Evolutionary conservation across 2,113 vertebrate genomes (phyloP).

Genomic region (Notothenia rossii): DNA sequence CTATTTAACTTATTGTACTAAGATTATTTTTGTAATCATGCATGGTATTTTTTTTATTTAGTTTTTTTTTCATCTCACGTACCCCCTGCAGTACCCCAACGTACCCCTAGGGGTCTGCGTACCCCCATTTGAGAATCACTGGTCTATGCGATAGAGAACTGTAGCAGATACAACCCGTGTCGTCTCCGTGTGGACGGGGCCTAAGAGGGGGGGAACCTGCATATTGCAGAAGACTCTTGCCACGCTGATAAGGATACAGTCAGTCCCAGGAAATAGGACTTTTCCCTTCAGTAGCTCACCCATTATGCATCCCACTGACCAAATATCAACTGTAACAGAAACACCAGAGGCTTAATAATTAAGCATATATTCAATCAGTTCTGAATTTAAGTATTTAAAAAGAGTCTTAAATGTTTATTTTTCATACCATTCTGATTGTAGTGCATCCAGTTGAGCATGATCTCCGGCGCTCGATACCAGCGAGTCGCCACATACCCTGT

Average conservation of each 20-base stretch:
- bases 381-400: neutral
- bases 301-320: constrained; percentile 99
- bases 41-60: too few species aligned
- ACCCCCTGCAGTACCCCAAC: too few species aligned
- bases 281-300: constrained; percentile 97
- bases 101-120: too few species aligned
- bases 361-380: neutral
- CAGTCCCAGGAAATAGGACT: constrained; percentile 95
- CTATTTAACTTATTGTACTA: too few species aligned
- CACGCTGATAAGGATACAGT: constrained; percentile 92
- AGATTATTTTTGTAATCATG: too few species aligned
- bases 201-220: neutral
- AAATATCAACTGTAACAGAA: constrained; percentile 93
- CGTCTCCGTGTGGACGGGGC: too few species aligned
- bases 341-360: constrained; percentile 8
- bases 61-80: too few species aligned
- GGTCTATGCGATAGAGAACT: too few species aligned
- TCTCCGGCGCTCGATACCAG: constrained; percentile 98
- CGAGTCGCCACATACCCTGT: constrained; percentile 97
- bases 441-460: constrained; percentile 99
- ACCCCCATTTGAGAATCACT: too few species aligned
- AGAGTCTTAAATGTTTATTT: neutral
- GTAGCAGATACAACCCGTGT: too few species aligned
- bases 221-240: constrained; percentile 10
- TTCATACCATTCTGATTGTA: constrained; percentile 95